Evolutionary conservation across 2,113 vertebrate genomes (phyloP).

Genomic region (Echinops telfairi): DNA sequence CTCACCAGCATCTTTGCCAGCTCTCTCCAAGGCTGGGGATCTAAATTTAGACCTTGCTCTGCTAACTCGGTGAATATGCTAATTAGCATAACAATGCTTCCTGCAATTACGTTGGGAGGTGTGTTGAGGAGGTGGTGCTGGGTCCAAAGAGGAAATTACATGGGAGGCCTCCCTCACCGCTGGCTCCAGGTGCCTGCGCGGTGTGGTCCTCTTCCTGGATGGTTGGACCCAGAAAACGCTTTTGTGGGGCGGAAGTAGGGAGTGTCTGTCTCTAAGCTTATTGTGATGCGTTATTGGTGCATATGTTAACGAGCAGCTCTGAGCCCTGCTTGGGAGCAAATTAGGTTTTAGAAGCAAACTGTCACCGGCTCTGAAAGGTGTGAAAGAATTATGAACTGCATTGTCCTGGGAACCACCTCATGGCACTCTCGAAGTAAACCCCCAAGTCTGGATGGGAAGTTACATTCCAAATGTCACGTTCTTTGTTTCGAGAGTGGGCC

Average conservation of each 20-base stretch:
- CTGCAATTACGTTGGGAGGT: conserved; percentile 80
- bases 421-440: conserved; percentile 81
- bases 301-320: conserved; percentile 68
- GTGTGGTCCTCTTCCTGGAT: not conserved
- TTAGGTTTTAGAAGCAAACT: conserved; percentile 80
- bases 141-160: conserved; percentile 76
- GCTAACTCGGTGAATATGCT: conserved; percentile 77
- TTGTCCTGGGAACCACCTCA: conserved; percentile 83
- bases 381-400: conserved; percentile 87
- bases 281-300: conserved; percentile 75
- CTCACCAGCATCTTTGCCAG: not conserved
- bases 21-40: conserved; percentile 46
- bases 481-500: conserved; percentile 66
- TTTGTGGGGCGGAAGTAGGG: conserved; percentile 53
- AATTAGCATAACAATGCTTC: conserved; percentile 85
- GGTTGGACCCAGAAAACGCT: conserved; percentile 61
- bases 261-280: conserved; percentile 63
- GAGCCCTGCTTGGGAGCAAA: conserved; percentile 73
- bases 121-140: conserved; percentile 68
- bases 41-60: conserved; percentile 78
- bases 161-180: not conserved
- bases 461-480: conserved; percentile 67
- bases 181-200: conserved; percentile 42
- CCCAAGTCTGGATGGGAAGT: conserved; percentile 73
- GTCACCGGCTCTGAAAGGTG: conserved; percentile 88